A percentile compares a stretch with the other conserved stretches of the same genome.
Conservation (phyloP, 1,140 invertebrate genomes). For the Drosophila teissieri region DNA sequence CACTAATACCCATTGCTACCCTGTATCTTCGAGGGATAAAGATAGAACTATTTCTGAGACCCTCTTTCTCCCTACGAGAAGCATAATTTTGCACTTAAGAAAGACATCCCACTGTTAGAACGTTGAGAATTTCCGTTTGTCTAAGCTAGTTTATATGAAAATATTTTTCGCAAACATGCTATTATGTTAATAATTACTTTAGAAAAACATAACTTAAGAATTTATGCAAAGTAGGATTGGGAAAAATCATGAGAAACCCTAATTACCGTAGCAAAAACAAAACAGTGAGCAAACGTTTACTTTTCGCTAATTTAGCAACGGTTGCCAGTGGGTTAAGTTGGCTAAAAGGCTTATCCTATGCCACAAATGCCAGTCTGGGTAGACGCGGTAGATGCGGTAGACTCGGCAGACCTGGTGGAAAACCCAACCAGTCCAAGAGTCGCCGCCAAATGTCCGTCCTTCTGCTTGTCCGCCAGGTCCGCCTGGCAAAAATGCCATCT, state of each 20-base stretch:
- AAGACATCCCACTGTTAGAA: not conserved
- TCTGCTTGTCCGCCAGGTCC: conserved; percentile 9
- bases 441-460: conserved; percentile 19
- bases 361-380: conserved; percentile 66
- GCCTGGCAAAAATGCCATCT: conserved; percentile 68
- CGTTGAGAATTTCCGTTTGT: not conserved
- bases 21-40: conserved; percentile 2
- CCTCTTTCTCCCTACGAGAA: not conserved
- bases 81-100: not conserved
- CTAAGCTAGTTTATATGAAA: not conserved
- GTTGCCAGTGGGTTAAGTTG: conserved; percentile 36
- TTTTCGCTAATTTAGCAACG: conserved; percentile 36
- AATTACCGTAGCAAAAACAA: conserved; percentile 9
- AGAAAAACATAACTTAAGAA: not conserved
- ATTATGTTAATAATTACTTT: too few relatives aligned
- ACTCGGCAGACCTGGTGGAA: conserved; percentile 24
- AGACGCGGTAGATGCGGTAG: not conserved
- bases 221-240: not conserved
- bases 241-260: conserved; percentile 11
- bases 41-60: not conserved
- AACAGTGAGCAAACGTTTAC: conserved; percentile 30
- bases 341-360: conserved; percentile 47
- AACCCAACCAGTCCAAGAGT: conserved; percentile 66
- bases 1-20: conserved; percentile 11
- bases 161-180: not conserved